Base-by-base conservation (phyloP, 2,113 vertebrate genomes). In the Mirounga angustirostris region DNA sequence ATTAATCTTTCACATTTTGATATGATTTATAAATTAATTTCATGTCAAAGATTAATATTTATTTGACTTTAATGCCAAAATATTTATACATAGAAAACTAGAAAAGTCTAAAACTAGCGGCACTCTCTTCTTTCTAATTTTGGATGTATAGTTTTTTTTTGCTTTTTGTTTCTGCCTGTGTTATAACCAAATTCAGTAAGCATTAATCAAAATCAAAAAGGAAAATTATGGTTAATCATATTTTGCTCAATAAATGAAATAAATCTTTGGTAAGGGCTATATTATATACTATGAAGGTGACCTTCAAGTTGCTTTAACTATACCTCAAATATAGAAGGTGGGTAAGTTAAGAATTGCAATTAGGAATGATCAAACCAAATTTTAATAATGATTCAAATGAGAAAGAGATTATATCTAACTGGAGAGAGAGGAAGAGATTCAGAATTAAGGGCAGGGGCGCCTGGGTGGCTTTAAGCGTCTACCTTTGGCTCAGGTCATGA, bases 1-100 rank as follows among this genome's bases (percentile, higher is more conserved):
- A 26, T 81, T 74, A 16, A 36, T 95, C 69, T 94, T 52, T 93
- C 82, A 14, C 80, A 97, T 96, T 78, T 19, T 79, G 4, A n/a
- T 36, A 67, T 30, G 5, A 46, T 36, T 58, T 78, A 19, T 50
- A 40, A 76, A 36, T n/a, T 65, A 65, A 91, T 87, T 81, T 33
- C 56, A 58, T 12, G 78, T 88, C 36, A 95, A 19, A 54, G 63
- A 91, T 19, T 40, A 84, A 61, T 50, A 90, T 96, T 92, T 96
- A 96, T 83, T 93, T 73, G 80, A 59, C 36, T 74, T 83, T 67
- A 92, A 94, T 56, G 36, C 12, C 58, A 82, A 74, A 76, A 61
- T 83, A 82, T 59, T 83, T 36, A 43, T 40, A 56, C 13, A 33
- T 14, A 6, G 30, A 22, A 85, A 69, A 59, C 43, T 91, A 24